phyloP scores from a whole-genome alignment of 2,888 invertebrate genomes.

The Cremastinae sp. region DNA sequence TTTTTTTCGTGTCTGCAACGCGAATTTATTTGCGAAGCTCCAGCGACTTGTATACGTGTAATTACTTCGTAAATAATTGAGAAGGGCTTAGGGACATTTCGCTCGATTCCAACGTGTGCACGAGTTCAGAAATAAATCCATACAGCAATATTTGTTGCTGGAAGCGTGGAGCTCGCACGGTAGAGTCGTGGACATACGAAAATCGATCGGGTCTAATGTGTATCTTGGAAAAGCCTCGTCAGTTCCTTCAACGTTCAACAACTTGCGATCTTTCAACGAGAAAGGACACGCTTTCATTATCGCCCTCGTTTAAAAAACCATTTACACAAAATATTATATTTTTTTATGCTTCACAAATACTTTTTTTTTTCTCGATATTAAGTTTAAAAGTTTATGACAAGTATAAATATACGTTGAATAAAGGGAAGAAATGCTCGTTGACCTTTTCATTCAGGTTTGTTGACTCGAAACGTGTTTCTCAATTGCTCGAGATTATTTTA shows the following conservation, averaged over 20 bases:
- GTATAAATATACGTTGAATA: too few relatives aligned
- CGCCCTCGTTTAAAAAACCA: too few relatives aligned
- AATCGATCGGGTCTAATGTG: too few relatives aligned
- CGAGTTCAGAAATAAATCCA: background rate
- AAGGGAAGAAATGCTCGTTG: background rate
- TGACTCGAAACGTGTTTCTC: background rate
- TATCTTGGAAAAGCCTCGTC: too few relatives aligned
- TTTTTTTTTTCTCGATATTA: background rate
- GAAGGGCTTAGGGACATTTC: slow-evolving; percentile 18
- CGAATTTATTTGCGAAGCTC: background rate
- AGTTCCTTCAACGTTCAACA: too few relatives aligned
- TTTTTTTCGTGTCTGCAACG: background rate
- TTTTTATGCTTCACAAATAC: background rate
- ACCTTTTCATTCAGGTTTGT: background rate
- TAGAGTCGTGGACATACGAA: background rate
- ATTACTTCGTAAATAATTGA: slow-evolving; percentile 50
- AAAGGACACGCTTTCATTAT: background rate
- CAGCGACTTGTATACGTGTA: background rate
- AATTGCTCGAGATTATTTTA: background rate
- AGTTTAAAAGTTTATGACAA: background rate
- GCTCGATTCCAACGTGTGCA: slow-evolving; percentile 41
- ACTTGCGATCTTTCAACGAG: too few relatives aligned
- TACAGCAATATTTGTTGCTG: background rate
- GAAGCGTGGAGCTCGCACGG: background rate
- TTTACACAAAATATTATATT: background rate